Evolutionary conservation across 2,888 invertebrate species (phyloP).

Genomic region (Drosophila recens): DNA sequence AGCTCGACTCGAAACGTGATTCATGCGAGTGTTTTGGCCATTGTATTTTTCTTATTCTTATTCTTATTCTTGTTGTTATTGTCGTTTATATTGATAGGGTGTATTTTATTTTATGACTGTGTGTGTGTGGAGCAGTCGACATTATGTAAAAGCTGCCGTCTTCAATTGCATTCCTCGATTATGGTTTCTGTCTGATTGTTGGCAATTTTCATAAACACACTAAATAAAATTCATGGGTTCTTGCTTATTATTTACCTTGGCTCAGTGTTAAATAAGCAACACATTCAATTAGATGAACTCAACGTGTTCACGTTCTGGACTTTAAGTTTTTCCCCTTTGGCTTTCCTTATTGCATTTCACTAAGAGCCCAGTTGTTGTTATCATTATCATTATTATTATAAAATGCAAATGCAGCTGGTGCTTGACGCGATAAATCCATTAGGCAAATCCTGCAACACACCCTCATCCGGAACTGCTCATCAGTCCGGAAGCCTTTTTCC

Average conservation of each 20-base stretch:
- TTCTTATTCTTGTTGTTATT: constrained; percentile 47
- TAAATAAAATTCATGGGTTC: constrained; percentile 57
- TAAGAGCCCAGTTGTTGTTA: not conserved
- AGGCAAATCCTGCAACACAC: constrained; percentile 11
- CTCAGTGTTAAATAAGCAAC: constrained; percentile 41
- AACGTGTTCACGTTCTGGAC: not conserved
- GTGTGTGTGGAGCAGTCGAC: constrained; percentile 26
- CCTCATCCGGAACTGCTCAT: constrained; percentile 5
- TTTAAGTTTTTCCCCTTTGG: not conserved
- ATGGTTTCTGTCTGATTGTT: constrained; percentile 80
- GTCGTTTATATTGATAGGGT: constrained; percentile 79
- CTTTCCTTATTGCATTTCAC: constrained; percentile 22
- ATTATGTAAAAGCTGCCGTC: constrained; percentile 60
- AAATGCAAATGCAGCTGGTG: constrained; percentile 62
- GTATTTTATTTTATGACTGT: constrained; percentile 74
- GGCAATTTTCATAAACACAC: constrained; percentile 68
- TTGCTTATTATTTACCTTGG: constrained; percentile 58
- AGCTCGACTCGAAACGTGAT: constrained; percentile 68
- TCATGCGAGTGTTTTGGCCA: constrained; percentile 63
- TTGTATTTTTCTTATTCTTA: constrained; percentile 38
- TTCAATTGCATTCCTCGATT: constrained; percentile 49
- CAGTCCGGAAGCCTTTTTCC: constrained; percentile 13
- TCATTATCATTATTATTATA: constrained; percentile 15
- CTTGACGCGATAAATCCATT: constrained; percentile 47
- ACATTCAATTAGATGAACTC: constrained; percentile 3